Conservation (phyloP, 2,888 invertebrate species). For the Chloroclystis v-ata region DNA sequence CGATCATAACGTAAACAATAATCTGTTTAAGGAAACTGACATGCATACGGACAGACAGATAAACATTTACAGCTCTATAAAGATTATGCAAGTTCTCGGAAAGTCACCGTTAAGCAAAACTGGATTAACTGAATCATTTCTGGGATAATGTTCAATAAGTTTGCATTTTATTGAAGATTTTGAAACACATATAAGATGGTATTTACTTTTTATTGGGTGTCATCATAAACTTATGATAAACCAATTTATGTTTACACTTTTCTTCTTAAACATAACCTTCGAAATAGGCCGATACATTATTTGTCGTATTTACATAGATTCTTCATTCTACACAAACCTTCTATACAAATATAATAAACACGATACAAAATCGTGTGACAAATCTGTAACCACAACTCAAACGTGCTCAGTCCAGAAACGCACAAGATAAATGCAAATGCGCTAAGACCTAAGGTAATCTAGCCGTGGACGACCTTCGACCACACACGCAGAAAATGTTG, state of each 20-base stretch:
- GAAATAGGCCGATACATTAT: no score
- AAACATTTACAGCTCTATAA: conserved; percentile 8
- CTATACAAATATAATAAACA: no score
- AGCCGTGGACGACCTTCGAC: conserved; percentile 16
- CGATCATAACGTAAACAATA: background rate
- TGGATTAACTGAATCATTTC: background rate
- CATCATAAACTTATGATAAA: no score
- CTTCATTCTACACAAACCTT: no score
- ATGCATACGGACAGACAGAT: conserved; percentile 4
- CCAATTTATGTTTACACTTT: no score
- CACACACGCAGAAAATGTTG: conserved; percentile 5
- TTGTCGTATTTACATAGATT: no score
- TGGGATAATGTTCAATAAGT: background rate
- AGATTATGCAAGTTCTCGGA: conserved; percentile 5
- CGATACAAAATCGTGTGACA: background rate
- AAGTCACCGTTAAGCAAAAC: background rate
- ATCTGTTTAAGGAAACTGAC: conserved; percentile 6
- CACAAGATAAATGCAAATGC: conserved; percentile 9
- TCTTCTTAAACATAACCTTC: no score
- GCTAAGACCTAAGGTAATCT: conserved; percentile 19
- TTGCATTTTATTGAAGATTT: no score
- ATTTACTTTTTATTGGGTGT: no score
- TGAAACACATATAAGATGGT: no score
- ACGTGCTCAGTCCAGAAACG: background rate
- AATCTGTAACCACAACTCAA: background rate